Percentiles rank a stretch among this genome's conserved stretches.
Evolutionary conservation across 2,888 invertebrate species (phyloP).

Genomic region (Caenorhabditis panamensis): DNA sequence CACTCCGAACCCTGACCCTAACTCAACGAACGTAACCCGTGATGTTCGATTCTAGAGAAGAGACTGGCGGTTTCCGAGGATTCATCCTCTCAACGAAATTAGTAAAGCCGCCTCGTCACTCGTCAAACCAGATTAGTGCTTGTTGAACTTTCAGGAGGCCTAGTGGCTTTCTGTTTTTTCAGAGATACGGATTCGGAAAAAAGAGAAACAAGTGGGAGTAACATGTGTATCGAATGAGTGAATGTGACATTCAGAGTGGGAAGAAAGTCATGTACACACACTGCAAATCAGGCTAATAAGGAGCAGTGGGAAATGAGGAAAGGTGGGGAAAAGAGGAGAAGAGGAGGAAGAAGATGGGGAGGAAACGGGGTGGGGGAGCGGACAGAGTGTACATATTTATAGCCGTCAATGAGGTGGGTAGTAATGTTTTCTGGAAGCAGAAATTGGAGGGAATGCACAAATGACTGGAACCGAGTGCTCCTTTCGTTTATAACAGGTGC

Average conservation of each 20-base stretch:
- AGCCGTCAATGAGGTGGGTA: constrained; percentile 50
- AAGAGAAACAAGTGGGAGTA: constrained; percentile 24
- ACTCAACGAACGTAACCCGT: background rate
- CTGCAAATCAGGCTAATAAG: constrained; percentile 20
- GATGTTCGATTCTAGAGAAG: background rate
- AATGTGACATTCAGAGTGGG: constrained; percentile 37
- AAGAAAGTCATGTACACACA: constrained; percentile 37
- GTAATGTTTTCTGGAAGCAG: constrained; percentile 34
- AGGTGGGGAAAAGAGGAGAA: constrained; percentile 16
- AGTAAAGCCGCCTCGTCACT: constrained; percentile 2
- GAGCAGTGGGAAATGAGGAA: constrained; percentile 21
- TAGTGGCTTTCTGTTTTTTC: background rate
- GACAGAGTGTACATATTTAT: constrained; percentile 50
- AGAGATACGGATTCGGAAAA: background rate
- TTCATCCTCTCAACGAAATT: constrained; percentile 4
- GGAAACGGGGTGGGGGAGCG: constrained; percentile 11
- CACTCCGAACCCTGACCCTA: background rate
- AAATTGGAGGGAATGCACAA: constrained; percentile 14
- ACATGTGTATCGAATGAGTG: background rate
- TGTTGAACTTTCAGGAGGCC: constrained; percentile 32
- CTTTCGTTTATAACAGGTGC: no score
- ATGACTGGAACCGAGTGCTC: background rate
- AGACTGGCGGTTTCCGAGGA: background rate
- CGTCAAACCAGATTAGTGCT: constrained; percentile 33
- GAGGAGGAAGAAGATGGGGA: constrained; percentile 3